phyloP scores from a whole-genome alignment of 1,140 invertebrate genomes.

The Adelges cooleyi region DNA sequence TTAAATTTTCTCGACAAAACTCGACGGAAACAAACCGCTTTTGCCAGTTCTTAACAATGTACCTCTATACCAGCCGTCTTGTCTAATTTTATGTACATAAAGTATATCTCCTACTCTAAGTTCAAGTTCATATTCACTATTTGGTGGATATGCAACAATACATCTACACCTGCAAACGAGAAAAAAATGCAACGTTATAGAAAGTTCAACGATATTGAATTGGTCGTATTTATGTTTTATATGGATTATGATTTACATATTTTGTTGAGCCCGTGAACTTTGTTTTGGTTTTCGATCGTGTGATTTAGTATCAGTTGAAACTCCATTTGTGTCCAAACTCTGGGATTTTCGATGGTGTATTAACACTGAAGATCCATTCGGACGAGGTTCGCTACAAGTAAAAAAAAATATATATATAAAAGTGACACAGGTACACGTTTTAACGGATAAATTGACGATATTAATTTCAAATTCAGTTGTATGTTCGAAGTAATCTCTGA shows the following conservation, averaged over 20 bases:
- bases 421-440: too few relatives aligned
- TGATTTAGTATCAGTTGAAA: constrained; percentile 1
- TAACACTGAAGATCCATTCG: constrained; percentile 7
- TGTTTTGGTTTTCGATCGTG: constrained; percentile 12
- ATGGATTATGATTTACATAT: constrained; percentile 7
- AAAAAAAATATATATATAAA: neutral
- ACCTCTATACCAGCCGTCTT: constrained; percentile 93
- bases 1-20: constrained; percentile 73
- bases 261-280: constrained; percentile 6
- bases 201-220: too few relatives aligned
- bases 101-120: constrained; percentile 82
- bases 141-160: constrained; percentile 87
- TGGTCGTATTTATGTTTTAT: too few relatives aligned
- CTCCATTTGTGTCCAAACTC: constrained; percentile 15
- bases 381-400: constrained; percentile 10
- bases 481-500: too few relatives aligned
- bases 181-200: too few relatives aligned
- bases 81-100: constrained; percentile 79
- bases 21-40: constrained; percentile 84
- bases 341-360: constrained; percentile 25
- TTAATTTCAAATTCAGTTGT: too few relatives aligned
- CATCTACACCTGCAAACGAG: constrained; percentile 65
- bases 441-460: too few relatives aligned
- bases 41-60: constrained; percentile 78
- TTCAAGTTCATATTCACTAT: constrained; percentile 83